Conservation (phyloP, 2,797 vertebrate species). For the Muscicapa comitata region DNA sequence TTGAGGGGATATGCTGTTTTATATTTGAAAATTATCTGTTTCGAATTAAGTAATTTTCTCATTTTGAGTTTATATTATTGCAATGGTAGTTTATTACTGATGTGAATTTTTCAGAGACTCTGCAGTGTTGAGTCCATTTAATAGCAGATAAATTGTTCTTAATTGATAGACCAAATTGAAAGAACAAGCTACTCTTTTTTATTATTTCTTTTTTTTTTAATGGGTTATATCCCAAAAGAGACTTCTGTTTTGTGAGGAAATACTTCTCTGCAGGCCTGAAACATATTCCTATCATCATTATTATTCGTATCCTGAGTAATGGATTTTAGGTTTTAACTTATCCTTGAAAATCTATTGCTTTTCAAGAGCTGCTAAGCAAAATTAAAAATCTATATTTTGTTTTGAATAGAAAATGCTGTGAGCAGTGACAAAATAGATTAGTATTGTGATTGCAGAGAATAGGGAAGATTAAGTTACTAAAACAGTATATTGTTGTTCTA, state of each 20-base stretch:
- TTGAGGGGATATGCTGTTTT: not conserved
- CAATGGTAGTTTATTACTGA: not conserved
- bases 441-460: constrained; percentile 59
- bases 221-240: not conserved
- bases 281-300: not conserved
- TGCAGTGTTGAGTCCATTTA: not conserved
- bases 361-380: constrained; percentile 29
- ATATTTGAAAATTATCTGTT: not conserved
- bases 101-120: constrained; percentile 26
- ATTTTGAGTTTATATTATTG: not conserved
- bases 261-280: constrained; percentile 33
- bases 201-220: not conserved
- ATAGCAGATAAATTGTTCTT: constrained; percentile 15
- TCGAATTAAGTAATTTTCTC: not conserved
- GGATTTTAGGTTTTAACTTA: constrained; percentile 27
- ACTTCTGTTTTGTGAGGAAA: constrained; percentile 14
- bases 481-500: constrained; percentile 69
- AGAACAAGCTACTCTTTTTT: not conserved
- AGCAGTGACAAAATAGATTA: constrained; percentile 46
- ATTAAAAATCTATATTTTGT: constrained; percentile 62
- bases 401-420: constrained; percentile 46
- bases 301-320: not conserved
- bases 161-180: constrained; percentile 24
- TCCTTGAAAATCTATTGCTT: constrained; percentile 33
- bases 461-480: constrained; percentile 62